phyloP scores from a whole-genome alignment of 2,113 vertebrate genomes.

The Enhydra lutris region DNA sequence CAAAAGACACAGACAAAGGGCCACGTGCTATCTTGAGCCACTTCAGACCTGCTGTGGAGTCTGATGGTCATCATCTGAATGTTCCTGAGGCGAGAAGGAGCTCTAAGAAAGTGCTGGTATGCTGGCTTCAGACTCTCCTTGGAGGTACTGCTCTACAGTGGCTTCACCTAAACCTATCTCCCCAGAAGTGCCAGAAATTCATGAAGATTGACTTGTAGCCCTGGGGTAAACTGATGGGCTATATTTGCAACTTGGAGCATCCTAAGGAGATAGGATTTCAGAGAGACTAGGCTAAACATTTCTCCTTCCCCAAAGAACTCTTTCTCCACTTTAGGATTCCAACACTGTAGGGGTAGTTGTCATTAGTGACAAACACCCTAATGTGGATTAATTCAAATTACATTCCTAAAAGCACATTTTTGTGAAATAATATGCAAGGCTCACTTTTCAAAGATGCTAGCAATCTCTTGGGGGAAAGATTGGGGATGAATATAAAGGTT shows the following conservation, averaged over 20 bases:
- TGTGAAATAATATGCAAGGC: not conserved
- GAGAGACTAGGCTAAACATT: not conserved
- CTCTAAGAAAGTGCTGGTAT: not conserved
- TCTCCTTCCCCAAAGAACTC: not conserved
- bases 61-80: not conserved
- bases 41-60: not conserved
- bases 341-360: not conserved
- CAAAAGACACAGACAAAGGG: slow-evolving; percentile 13
- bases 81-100: not conserved
- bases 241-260: not conserved
- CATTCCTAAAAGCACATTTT: not conserved
- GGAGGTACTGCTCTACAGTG: not conserved
- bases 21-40: not conserved
- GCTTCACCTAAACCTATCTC: not conserved
- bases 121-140: not conserved
- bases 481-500: not conserved
- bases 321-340: not conserved
- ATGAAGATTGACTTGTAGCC: not conserved
- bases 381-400: not conserved
- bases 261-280: not conserved
- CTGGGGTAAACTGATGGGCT: not conserved
- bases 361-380: not conserved
- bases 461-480: not conserved
- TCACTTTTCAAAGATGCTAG: not conserved
- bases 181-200: not conserved